Evolutionary conservation across 2,797 vertebrate species (phyloP).

Genomic region (Cossypha caffra): DNA sequence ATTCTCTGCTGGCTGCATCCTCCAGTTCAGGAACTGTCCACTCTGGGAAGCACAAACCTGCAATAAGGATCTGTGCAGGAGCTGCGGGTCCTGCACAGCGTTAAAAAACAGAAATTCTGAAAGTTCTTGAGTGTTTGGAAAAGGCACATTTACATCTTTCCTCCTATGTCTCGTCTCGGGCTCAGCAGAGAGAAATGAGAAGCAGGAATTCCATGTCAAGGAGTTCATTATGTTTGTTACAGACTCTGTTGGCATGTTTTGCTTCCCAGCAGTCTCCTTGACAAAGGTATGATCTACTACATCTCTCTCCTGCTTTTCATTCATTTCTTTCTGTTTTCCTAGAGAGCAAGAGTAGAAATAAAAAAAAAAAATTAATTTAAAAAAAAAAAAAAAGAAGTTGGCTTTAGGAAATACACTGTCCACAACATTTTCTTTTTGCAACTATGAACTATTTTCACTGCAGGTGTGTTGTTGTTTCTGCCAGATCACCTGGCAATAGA

Average conservation of each 20-base stretch:
- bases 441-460: neutral
- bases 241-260: neutral
- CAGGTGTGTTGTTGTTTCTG: conserved; percentile 51
- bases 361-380: neutral
- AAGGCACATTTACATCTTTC: neutral
- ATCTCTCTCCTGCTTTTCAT: neutral
- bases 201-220: neutral
- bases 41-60: neutral
- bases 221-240: neutral
- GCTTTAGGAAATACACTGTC: neutral
- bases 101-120: neutral
- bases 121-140: neutral
- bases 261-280: neutral
- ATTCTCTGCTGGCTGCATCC: neutral
- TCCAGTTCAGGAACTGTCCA: neutral
- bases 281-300: neutral
- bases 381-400: neutral
- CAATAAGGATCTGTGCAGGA: neutral
- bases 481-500: conserved; percentile 52
- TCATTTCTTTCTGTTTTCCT: neutral
- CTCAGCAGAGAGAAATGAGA: neutral
- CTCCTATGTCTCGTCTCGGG: neutral
- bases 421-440: neutral
- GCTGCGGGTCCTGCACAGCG: neutral
- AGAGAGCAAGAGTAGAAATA: neutral